Evolutionary conservation across 2,797 vertebrate genomes (phyloP), one percentile per base, ranked within the genome.

Genomic region (Cyprinodon diabolis): DNA sequence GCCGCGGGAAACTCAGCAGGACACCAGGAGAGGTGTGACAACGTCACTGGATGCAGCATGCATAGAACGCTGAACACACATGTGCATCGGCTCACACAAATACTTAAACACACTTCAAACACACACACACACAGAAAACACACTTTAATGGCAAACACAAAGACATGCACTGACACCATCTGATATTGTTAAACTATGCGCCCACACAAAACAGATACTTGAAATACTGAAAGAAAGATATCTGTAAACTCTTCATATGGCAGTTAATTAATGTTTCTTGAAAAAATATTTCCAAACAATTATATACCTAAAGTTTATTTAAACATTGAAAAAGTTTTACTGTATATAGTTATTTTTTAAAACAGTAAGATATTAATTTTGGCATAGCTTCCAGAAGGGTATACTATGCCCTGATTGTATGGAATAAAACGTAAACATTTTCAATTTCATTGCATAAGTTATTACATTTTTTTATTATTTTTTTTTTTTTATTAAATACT

Each of bases 1-100:
- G 89, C 91, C 51, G 74, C 89, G 90, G 92, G 91, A 92, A 93
- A 88, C 91, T 91, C 91, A 94, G 90, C 93, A 91, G 91, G 92
- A 90, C 87, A 87, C 90, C 82, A 8, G 77, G 88, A 91, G 88
- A 93, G 91, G 91, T 94, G 92, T 90, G 92, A 94, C 89, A 92
- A 89, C 88, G 88, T 92, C 90, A 89, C 79, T 75, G 87, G 75
- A 91, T 84, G 60, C 90, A 89, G 82, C 84, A 90, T 81, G 87
- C 87, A n/a, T 82, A 77, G 66, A 87, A 73, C 74, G 70, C 82
- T 77, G 69, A 86, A 85, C 84, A 85, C 85, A 82, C 88, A 83
- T 76, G 63, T 83, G 76, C n/a, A 47, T 14, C 0, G 58, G 45
- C 75, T 69, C 63, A 67, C 72, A 76, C 67, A 78, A 58, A 78